Evolutionary conservation across 2,797 vertebrate species (phyloP).

Genomic region (Alca torda): DNA sequence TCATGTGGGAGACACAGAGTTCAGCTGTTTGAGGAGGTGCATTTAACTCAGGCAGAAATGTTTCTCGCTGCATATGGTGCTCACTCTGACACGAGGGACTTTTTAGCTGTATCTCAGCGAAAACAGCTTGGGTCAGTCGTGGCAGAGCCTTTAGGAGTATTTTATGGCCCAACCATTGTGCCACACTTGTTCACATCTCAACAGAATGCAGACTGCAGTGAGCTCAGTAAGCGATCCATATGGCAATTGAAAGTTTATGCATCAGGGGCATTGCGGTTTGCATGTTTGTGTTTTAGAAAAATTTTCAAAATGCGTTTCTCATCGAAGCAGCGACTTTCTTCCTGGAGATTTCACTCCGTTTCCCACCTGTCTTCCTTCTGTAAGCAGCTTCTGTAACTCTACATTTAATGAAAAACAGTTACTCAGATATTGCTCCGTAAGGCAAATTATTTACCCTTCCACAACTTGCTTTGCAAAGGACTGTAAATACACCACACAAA

Average conservation of each 20-base stretch:
- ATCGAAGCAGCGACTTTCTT: not conserved
- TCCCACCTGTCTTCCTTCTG: not conserved
- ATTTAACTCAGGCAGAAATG: not conserved
- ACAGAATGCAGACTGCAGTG: not conserved
- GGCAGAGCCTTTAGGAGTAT: not conserved
- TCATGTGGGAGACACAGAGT: rapidly evolving
- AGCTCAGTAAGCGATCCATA: not conserved
- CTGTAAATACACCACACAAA: not conserved
- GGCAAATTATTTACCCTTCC: slow-evolving; percentile 16
- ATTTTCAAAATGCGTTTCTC: not conserved
- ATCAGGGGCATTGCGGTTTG: not conserved
- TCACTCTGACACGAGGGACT: not conserved
- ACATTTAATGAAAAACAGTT: not conserved
- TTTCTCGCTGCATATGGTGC: not conserved
- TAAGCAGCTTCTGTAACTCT: not conserved
- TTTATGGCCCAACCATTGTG: not conserved
- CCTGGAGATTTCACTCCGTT: not conserved
- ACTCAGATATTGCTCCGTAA: not conserved
- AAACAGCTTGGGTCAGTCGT: rapidly evolving
- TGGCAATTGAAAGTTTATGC: not conserved
- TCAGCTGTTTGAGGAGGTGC: not conserved
- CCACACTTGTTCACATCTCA: not conserved
- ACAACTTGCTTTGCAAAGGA: not conserved
- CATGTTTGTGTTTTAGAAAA: not conserved
- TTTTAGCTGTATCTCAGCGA: not conserved